phyloP scores from a whole-genome alignment of 2,888 invertebrate genomes.

The Chaetogeoica ovagalla region DNA sequence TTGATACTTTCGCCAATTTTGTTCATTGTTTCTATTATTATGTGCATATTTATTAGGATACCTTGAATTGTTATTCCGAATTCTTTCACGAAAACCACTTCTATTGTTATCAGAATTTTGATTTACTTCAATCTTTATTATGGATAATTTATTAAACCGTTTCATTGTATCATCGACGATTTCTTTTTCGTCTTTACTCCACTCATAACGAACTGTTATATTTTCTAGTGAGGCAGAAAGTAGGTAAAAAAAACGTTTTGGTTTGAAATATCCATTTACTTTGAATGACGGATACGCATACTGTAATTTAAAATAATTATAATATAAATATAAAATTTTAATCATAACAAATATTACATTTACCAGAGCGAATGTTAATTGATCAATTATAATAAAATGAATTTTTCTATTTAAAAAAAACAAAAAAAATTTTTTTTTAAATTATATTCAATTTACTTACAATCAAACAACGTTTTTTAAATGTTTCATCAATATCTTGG shows the following conservation, averaged over 20 bases:
- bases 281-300: conserved; percentile 3
- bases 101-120: background rate
- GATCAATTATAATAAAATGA: too few species aligned
- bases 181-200: conserved; percentile 10
- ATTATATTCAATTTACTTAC: conserved; percentile 13
- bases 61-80: background rate
- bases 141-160: conserved; percentile 1
- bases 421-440: background rate
- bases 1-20: background rate
- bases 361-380: background rate
- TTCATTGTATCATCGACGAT: background rate
- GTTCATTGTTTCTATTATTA: background rate
- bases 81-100: background rate
- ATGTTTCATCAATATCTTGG: conserved; percentile 32
- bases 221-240: background rate
- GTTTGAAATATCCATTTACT: background rate
- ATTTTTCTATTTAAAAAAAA: background rate
- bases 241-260: conserved; percentile 10
- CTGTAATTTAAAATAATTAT: conserved; percentile 26
- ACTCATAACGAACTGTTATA: background rate
- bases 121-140: background rate
- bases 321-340: too few species aligned
- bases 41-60: background rate
- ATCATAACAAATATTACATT: background rate
- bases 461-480: conserved; percentile 30